phyloP scores from a whole-genome alignment of 2,113 vertebrate species.

The Aspiorhynchus laticeps region DNA sequence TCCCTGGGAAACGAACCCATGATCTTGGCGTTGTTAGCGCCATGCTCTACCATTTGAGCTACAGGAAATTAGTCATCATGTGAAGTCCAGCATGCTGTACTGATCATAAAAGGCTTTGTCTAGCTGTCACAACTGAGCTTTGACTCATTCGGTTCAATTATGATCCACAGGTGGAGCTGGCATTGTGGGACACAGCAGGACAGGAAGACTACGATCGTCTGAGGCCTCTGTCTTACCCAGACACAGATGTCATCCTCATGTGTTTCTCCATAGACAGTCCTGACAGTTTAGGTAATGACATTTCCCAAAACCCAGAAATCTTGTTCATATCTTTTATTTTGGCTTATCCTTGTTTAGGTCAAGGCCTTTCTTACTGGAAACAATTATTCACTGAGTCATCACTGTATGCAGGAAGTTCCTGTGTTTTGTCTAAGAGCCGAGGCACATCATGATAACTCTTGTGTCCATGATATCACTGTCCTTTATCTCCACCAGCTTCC shows the following conservation, averaged over 20 bases:
- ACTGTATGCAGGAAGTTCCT: constrained; percentile 3
- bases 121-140: not conserved
- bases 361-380: not conserved
- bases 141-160: constrained; percentile 10
- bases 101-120: not conserved
- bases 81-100: not conserved
- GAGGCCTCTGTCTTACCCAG: constrained; percentile 94
- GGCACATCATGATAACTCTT: not conserved
- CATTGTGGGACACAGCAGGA: constrained; percentile 96
- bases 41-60: too few relatives aligned
- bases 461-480: not conserved
- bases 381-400: not conserved
- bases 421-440: constrained; percentile 31
- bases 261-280: constrained; percentile 98
- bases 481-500: constrained; percentile 27
- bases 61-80: too few relatives aligned
- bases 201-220: constrained; percentile 97
- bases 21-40: too few relatives aligned
- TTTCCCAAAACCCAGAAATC: not conserved
- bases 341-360: not conserved
- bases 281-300: constrained; percentile 86
- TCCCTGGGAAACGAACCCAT: too few relatives aligned
- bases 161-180: constrained; percentile 88
- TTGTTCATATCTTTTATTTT: not conserved
- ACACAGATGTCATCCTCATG: constrained; percentile 98